These are phyloP conservation scores for Deroplatys truncata DNA, from an alignment of 2,888 invertebrate genomes.

Conservation along the genomic window DNA sequence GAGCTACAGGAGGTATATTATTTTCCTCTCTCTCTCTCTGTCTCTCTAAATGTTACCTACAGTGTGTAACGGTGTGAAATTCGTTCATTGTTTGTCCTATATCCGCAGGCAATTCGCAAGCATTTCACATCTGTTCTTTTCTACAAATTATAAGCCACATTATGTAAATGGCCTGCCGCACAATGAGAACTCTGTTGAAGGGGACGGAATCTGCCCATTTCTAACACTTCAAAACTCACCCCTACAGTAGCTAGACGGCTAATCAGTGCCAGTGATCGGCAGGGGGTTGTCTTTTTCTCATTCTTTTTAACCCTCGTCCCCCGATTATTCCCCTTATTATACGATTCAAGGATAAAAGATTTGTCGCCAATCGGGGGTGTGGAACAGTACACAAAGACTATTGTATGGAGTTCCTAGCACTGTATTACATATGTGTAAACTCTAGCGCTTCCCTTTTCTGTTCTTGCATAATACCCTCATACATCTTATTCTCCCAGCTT, in stretches of 20 bases:
- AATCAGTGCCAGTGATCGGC: slow-evolving; percentile 10
- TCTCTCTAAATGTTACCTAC: not conserved
- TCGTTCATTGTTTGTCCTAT: not conserved
- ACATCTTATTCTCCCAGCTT: not conserved
- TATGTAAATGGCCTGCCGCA: not conserved
- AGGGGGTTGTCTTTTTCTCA: slow-evolving; percentile 1
- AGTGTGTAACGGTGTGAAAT: not conserved
- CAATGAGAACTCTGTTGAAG: not conserved
- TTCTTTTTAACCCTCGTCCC: not conserved
- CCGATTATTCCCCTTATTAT: not conserved
- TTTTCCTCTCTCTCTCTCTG: not conserved
- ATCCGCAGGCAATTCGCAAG: not conserved
- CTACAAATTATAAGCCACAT: slow-evolving; percentile 4
- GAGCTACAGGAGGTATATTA: not conserved
- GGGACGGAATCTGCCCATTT: not conserved
- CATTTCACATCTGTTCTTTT: not conserved
- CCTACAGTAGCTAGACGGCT: slow-evolving; percentile 9
- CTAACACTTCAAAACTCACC: slow-evolving; percentile 11
- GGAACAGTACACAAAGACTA: not conserved
- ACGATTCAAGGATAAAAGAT: not conserved
- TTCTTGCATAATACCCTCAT: not conserved
- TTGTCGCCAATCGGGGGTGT: not conserved
- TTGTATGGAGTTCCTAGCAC: not conserved
- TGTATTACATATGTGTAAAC: slow-evolving; percentile 6
- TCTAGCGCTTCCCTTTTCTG: not conserved